Conservation (phyloP, 2,797 vertebrate species). For the Clamator glandarius region DNA sequence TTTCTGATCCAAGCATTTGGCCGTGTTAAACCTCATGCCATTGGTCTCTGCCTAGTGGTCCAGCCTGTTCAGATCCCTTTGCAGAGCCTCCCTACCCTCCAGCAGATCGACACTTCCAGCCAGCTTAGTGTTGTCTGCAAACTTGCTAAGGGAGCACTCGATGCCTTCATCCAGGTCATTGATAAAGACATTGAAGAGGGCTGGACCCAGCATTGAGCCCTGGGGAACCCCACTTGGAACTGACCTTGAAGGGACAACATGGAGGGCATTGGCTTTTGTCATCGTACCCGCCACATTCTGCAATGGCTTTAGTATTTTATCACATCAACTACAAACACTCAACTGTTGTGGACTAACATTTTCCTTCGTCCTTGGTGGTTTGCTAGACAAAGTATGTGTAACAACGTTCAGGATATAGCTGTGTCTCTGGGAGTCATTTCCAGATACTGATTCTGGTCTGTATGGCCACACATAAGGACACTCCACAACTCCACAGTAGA, state of each 20-base stretch:
- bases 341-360: neutral
- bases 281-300: neutral
- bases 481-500: neutral
- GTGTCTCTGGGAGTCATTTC: neutral
- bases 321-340: neutral
- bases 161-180: no score
- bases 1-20: no score
- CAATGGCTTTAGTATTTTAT: neutral
- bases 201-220: no score
- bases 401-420: neutral
- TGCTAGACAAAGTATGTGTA: neutral
- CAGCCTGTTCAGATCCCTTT: no score
- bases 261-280: neutral
- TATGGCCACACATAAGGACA: neutral
- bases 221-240: no score
- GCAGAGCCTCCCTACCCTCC: no score
- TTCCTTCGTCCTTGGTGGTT: neutral
- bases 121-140: no score
- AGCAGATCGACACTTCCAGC: no score
- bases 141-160: no score
- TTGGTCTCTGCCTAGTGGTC: no score
- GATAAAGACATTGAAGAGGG: no score
- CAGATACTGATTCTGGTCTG: neutral
- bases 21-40: no score
- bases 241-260: neutral